Conservation (phyloP, 2,113 vertebrate genomes). For the Nerophis lumbriciformis region DNA sequence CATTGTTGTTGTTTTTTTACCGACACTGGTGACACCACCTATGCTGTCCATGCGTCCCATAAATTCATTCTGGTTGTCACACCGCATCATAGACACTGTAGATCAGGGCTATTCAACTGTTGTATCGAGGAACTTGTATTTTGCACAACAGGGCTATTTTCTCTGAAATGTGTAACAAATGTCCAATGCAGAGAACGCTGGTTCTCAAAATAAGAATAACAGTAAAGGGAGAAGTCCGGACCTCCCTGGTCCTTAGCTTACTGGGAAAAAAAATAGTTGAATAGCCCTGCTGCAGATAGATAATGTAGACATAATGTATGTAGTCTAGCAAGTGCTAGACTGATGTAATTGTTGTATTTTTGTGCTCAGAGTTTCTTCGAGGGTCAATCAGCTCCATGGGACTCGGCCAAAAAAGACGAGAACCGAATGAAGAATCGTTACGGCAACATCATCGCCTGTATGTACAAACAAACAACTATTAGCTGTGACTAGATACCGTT, state of each 20-base stretch:
- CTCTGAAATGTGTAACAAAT: too few species aligned
- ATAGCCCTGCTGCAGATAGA: not conserved
- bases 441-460: slow-evolving; percentile 98
- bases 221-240: too few species aligned
- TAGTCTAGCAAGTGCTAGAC: not conserved
- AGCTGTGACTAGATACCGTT: not conserved
- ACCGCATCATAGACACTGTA: too few species aligned
- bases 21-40: not conserved
- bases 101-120: too few species aligned
- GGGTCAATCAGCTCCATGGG: slow-evolving; percentile 95
- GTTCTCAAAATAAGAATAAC: too few species aligned
- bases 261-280: too few species aligned
- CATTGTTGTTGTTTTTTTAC: not conserved
- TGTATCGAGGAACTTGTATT: too few species aligned
- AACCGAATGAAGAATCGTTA: slow-evolving; percentile 99
- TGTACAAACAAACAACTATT: slow-evolving; percentile 47
- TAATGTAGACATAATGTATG: not conserved
- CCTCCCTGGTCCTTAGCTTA: too few species aligned
- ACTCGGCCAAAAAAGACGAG: slow-evolving; percentile 95
- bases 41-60: not conserved
- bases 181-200: too few species aligned
- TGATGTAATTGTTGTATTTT: slow-evolving; percentile 1
- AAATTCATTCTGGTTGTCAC: too few species aligned
- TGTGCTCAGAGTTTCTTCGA: slow-evolving; percentile 89
- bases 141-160: too few species aligned